Conservation (phyloP, 2,888 invertebrate species). For the Tetranychus truncatus region DNA sequence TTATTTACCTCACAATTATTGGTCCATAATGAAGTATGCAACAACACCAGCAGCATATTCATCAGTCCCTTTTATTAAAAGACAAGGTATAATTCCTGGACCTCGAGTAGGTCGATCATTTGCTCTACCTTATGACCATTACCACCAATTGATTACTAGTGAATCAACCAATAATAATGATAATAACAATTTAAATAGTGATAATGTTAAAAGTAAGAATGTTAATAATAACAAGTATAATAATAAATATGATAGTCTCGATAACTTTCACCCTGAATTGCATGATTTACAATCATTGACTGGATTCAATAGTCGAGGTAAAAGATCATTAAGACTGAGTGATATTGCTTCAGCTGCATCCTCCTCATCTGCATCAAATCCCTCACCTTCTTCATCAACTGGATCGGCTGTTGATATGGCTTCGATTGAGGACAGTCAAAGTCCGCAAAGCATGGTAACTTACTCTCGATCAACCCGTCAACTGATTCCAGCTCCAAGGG, state of each 20-base stretch:
- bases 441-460: neutral
- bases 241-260: neutral
- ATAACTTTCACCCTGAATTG: neutral
- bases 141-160: neutral
- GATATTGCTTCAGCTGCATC: neutral
- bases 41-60: neutral
- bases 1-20: neutral
- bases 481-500: slow-evolving; percentile 22
- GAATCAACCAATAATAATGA: neutral
- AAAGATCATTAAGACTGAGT: neutral
- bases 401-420: neutral
- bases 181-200: neutral
- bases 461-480: neutral
- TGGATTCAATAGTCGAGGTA: neutral
- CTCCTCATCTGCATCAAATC: neutral
- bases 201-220: neutral
- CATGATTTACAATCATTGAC: neutral
- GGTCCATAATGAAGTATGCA: neutral
- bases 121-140: neutral
- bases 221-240: neutral
- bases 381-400: neutral
- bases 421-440: neutral
- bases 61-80: neutral
- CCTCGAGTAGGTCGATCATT: slow-evolving; percentile 14
- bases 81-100: slow-evolving; percentile 14